Evolutionary conservation across 2,113 vertebrate genomes (phyloP).

Genomic region (Meriones unguiculatus): DNA sequence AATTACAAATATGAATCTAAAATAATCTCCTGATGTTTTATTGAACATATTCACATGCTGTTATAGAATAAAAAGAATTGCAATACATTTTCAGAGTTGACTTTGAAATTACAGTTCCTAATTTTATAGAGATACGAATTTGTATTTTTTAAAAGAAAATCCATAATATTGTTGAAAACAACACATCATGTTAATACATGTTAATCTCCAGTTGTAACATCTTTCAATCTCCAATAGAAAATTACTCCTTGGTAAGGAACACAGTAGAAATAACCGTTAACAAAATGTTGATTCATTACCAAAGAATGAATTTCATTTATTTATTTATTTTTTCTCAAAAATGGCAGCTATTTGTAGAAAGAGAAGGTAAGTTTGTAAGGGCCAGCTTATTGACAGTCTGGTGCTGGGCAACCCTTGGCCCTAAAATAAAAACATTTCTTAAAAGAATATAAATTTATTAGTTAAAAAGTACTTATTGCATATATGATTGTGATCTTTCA

Average conservation of each 20-base stretch:
- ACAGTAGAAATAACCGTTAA: neutral
- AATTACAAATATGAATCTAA: neutral
- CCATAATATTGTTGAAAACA: neutral
- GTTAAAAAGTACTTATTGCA: slow-evolving; percentile 63
- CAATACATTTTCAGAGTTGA: slow-evolving; percentile 10
- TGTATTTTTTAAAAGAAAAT: slow-evolving; percentile 55
- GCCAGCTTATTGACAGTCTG: slow-evolving; percentile 1
- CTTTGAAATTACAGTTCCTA: slow-evolving; percentile 39
- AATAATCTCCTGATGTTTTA: slow-evolving; percentile 7
- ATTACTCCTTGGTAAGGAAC: neutral
- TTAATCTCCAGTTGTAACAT: slow-evolving; percentile 28
- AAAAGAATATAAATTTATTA: slow-evolving; percentile 61
- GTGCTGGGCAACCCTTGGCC: neutral
- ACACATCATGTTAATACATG: neutral
- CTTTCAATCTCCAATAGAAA: neutral
- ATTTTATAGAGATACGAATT: neutral
- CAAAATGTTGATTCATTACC: neutral
- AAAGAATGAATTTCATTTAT: slow-evolving; percentile 11
- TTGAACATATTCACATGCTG: slow-evolving; percentile 21
- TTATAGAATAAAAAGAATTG: slow-evolving; percentile 31
- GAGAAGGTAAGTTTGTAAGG: neutral
- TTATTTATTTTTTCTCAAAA: neutral
- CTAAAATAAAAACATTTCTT: slow-evolving; percentile 36
- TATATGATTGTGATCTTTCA: slow-evolving; percentile 35
- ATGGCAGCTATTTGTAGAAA: neutral